Evolutionary conservation across 2,888 invertebrate genomes (phyloP).

Genomic region (Hypselothyrea guttata): DNA sequence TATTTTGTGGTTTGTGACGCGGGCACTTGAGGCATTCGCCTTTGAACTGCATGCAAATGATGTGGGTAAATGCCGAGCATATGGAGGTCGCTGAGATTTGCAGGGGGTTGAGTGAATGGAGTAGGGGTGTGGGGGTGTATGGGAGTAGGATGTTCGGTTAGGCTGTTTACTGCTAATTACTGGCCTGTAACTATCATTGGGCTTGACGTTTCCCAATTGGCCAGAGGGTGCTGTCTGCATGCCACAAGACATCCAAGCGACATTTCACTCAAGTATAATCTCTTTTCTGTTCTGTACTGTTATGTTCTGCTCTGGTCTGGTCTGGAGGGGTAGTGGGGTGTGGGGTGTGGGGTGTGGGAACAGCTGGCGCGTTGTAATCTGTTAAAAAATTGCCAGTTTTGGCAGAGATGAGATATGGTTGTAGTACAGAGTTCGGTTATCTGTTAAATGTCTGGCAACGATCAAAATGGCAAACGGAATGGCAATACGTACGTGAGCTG

Average conservation of each 20-base stretch:
- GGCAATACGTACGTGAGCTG: constrained; percentile 50
- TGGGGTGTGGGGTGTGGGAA: background rate
- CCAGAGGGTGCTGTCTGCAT: background rate
- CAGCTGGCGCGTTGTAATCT: constrained; percentile 59
- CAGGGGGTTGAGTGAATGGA: background rate
- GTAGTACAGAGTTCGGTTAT: constrained; percentile 41
- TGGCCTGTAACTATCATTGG: constrained; percentile 40
- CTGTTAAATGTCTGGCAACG: constrained; percentile 67
- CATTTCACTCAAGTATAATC: no score
- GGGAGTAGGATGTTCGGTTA: background rate
- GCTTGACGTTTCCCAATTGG: constrained; percentile 16
- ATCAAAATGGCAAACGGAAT: constrained; percentile 60
- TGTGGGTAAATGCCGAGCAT: constrained; percentile 50
- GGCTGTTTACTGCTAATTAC: constrained; percentile 49
- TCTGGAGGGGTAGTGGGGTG: no score
- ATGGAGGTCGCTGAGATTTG: background rate
- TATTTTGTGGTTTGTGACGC: constrained; percentile 41
- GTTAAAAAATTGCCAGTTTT: constrained; percentile 67
- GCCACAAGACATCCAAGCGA: no score
- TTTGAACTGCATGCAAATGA: constrained; percentile 68
- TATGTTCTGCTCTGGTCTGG: no score
- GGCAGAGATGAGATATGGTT: constrained; percentile 16
- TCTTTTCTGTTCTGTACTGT: no score
- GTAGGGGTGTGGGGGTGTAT: background rate
- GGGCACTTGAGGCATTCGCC: constrained; percentile 46